Conservation (phyloP, 2,797 vertebrate genomes). For the Scomberomorus guttatus region DNA sequence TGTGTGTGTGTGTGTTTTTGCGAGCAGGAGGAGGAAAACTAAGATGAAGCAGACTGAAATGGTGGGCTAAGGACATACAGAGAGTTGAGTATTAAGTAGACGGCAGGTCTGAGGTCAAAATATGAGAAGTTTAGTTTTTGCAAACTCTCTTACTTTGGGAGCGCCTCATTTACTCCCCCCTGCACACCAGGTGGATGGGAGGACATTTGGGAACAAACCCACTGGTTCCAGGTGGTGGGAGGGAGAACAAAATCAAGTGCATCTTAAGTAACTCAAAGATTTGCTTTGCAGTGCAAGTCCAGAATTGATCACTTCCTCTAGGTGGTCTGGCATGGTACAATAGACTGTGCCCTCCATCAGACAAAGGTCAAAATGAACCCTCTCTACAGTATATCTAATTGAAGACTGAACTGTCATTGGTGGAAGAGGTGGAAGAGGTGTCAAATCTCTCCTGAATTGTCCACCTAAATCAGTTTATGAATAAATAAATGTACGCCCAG, state of each 20-base stretch:
- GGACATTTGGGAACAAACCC: constrained; percentile 52
- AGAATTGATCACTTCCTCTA: not conserved
- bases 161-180: constrained; percentile 67
- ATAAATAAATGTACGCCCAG: not conserved
- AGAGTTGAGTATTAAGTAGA: constrained; percentile 21
- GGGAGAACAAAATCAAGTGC: constrained; percentile 9
- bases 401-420: not conserved
- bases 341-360: not conserved
- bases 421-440: too few relatives aligned
- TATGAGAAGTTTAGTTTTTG: constrained; percentile 54
- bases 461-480: not conserved
- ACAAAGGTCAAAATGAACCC: not conserved
- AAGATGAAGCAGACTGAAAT: constrained; percentile 43
- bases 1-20: constrained; percentile 4
- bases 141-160: constrained; percentile 54
- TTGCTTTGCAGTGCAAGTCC: not conserved
- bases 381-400: not conserved
- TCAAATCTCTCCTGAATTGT: not conserved
- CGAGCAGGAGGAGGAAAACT: constrained; percentile 8
- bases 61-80: constrained; percentile 10
- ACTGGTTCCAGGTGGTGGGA: constrained; percentile 50
- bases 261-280: constrained; percentile 6
- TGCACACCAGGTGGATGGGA: constrained; percentile 40
- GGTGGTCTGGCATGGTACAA: not conserved
- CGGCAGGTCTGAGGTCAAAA: constrained; percentile 56